Evolutionary conservation across 1,140 invertebrate species (phyloP), one percentile per base, ranked within the genome.

Genomic region (Polypedilum vanderplanki): DNA sequence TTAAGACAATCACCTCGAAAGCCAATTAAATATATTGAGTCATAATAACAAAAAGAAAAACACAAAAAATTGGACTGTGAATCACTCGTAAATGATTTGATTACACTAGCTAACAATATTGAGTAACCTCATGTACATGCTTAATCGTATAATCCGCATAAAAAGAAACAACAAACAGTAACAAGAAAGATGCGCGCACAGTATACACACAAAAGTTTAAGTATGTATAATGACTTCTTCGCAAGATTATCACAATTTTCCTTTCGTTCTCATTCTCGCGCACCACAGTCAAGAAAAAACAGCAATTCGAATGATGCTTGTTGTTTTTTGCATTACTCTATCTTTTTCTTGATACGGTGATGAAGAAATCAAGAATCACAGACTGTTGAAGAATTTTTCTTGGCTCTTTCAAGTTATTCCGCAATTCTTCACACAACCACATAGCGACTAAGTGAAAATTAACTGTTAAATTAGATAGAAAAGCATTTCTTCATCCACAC

Each of bases 381-480:
- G 46, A 57, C 46, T 57, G 46, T 46, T 12, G 10, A 12, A 57
- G n/a, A 57, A 57, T 57, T 57, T n/a, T 33, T 3, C 24, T 33
- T 33, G 24, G 5, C 24, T 33, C 24, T 33, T 33, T 33, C 24
- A 33, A 3, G 24, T 33, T 33, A 33, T 33, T 57, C 46, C 46
- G 46, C 46, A 57, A 57, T 57, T 57, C 46, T 57, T 57, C 3
- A 46, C 12, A 15, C 12, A 12, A 33, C 24, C 24, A 33, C 1
- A 33, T 33, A 33, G 24, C 24, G 24, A 33, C 24, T 33, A 33
- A 33, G 24, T 33, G 24, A 33, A 57, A 57, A 57, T 57, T 57
- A 57, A 57, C 46, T 57, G 46, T 57, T 57, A 57, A 57, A 57
- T 57, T 57, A 57, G 46, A n/a, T n/a, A 57, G 46, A 57, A 57